Evolutionary conservation across 2,113 vertebrate species (phyloP).

Genomic region (Porphyrio hochstetteri): DNA sequence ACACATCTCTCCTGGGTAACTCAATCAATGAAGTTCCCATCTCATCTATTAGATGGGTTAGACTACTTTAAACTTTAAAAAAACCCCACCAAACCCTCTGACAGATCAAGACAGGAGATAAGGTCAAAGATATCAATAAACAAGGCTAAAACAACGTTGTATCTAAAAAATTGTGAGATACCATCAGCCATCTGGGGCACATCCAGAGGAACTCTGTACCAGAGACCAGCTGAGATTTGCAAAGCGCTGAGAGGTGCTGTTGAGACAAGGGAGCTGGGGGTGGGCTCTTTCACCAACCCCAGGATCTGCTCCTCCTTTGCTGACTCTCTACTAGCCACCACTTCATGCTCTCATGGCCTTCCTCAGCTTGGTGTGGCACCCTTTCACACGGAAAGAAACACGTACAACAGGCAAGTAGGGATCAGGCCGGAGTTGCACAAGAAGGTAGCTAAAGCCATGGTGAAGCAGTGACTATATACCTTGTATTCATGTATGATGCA

Average conservation of each 20-base stretch:
- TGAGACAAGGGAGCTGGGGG: background rate
- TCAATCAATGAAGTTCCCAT: slow-evolving; percentile 49
- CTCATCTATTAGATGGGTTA: slow-evolving; percentile 47
- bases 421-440: background rate
- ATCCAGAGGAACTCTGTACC: background rate
- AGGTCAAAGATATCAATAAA: background rate
- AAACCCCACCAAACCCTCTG: background rate
- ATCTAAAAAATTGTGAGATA: background rate
- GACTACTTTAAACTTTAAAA: background rate
- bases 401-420: background rate
- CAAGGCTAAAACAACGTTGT: background rate
- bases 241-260: background rate
- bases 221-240: background rate
- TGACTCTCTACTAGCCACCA: accelerated
- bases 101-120: background rate
- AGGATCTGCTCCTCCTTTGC: background rate
- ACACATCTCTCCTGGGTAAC: slow-evolving; percentile 39
- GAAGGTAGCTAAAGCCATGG: background rate
- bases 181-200: background rate
- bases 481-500: accelerated
- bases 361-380: background rate
- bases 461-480: background rate
- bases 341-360: background rate
- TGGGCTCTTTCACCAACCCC: background rate
- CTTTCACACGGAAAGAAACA: background rate